Evolutionary conservation across 1,140 invertebrate species (phyloP).

Genomic region (Cotesia vestalis): DNA sequence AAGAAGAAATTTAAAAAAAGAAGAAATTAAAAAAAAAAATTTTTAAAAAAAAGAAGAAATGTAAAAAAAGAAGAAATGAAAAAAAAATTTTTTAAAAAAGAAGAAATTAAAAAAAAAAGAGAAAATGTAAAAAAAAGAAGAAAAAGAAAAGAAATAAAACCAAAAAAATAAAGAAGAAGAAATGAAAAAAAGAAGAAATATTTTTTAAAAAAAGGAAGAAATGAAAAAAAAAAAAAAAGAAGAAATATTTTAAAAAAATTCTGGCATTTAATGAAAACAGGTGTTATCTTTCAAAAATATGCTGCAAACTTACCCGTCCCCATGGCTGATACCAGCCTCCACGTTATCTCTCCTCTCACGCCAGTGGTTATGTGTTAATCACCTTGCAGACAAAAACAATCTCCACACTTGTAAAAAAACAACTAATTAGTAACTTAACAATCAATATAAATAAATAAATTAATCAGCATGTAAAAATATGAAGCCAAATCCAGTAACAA

Average conservation of each 20-base stretch:
- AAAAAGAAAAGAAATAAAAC: too few relatives aligned
- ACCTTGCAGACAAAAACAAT: not conserved
- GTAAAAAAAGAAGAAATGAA: too few relatives aligned
- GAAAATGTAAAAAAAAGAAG: too few relatives aligned
- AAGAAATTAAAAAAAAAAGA: too few relatives aligned
- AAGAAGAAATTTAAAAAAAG: too few relatives aligned
- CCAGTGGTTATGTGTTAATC: conserved; percentile 41
- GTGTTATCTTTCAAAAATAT: not conserved
- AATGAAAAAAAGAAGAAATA: too few relatives aligned
- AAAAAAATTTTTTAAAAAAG: too few relatives aligned
- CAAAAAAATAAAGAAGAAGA: too few relatives aligned
- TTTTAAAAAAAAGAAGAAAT: too few relatives aligned
- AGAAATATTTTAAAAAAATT: not conserved
- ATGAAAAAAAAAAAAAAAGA: not conserved
- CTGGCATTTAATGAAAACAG: too few relatives aligned
- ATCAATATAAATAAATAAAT: conserved; percentile 9
- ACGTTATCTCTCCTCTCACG: conserved; percentile 48
- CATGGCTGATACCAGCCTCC: conserved; percentile 61
- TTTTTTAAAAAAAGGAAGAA: too few relatives aligned
- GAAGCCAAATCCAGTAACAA: not conserved
- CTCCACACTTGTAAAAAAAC: conserved; percentile 9
- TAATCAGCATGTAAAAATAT: not conserved
- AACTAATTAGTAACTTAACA: not conserved
- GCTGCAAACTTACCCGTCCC: conserved; percentile 60
- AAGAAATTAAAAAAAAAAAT: too few relatives aligned